These are phyloP conservation scores for Drosophila rhopaloa DNA, from an alignment of 1,140 invertebrate species.

Conservation along the genomic window DNA sequence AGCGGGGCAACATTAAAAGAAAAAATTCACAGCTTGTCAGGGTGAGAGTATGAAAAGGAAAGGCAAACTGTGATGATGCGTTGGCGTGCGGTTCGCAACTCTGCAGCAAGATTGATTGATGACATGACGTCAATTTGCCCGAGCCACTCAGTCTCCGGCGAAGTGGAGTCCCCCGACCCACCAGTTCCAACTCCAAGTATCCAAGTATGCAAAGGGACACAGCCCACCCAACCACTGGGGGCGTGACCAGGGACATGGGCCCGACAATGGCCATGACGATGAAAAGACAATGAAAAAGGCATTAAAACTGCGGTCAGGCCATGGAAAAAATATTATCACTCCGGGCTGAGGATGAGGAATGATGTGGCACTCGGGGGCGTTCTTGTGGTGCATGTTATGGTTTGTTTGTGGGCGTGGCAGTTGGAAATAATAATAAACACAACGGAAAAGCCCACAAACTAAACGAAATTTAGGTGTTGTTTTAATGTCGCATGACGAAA, in stretches of 20 bases:
- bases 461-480: conserved; percentile 29
- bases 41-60: conserved; percentile 11
- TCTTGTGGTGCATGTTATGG: conserved; percentile 48
- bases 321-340: conserved; percentile 25
- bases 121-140: conserved; percentile 77
- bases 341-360: conserved; percentile 26
- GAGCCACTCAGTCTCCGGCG: conserved; percentile 24
- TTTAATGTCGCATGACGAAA: conserved; percentile 31
- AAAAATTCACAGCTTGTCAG: conserved; percentile 53
- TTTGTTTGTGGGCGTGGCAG: conserved; percentile 50
- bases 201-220: conserved; percentile 35
- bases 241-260: conserved; percentile 33
- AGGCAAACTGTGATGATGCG: conserved; percentile 63
- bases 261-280: conserved; percentile 43
- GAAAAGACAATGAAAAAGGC: conserved; percentile 75
- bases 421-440: conserved; percentile 39
- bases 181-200: conserved; percentile 28
- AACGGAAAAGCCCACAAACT: conserved; percentile 5
- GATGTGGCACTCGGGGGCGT: conserved; percentile 37
- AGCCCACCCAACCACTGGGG: conserved; percentile 8
- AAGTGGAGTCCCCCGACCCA: conserved; percentile 1
- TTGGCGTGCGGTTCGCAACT: conserved; percentile 41
- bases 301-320: conserved; percentile 73
- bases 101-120: conserved; percentile 77
- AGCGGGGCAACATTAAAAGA: conserved; percentile 9